Evolutionary conservation across 2,113 vertebrate genomes (phyloP), one percentile per base, ranked within the genome.

Genomic region (Todiramphus chloris): DNA sequence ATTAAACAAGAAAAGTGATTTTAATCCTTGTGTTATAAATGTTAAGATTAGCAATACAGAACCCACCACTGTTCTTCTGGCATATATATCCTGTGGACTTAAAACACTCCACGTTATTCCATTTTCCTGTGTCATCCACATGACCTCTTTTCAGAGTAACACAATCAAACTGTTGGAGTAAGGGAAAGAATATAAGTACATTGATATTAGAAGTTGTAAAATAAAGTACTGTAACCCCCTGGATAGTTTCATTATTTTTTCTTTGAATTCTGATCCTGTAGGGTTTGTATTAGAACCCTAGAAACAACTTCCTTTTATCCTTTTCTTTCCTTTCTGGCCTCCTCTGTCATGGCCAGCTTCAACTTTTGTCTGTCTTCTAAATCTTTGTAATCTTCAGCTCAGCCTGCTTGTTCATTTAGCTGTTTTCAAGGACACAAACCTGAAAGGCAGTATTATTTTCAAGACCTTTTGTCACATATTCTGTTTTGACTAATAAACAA

Each of bases 41-140:
- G 31, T 58, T 28, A 81, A 66, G 41, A 55, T 50, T 78, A 84
- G 25, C 8, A 8, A 24, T 59, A 56, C 33, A 92, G 72, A 87
- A 56, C 94, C 94, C 74, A 93, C 96, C 87, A 23, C 87, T 97
- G 5, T 89, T 88, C 79, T 94, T 97, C 81, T 95, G 94, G 77
- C 95, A 95, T 89, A 96, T 96, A n/a, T 73, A 96, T 3, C 89
- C 91, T 60, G 6, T 91, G 7, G 7, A 28, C 0, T 17, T 25
- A 11, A 3, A 39, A 50, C 95, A 96, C 0, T 3, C 16, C 46
- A 93, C 77, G 27, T 96, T 4, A 5, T 75, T 87, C 96, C 95
- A 94, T 94, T 89, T 94, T 68, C 95, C 94, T 79, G 31, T 56
- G 18, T 96, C 79, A 46, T 89, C 81, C 69, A 70, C 21, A 79